These are phyloP conservation scores for Buphagus erythrorhynchus DNA, from an alignment of 2,797 vertebrate genomes.

Conservation along the genomic window DNA sequence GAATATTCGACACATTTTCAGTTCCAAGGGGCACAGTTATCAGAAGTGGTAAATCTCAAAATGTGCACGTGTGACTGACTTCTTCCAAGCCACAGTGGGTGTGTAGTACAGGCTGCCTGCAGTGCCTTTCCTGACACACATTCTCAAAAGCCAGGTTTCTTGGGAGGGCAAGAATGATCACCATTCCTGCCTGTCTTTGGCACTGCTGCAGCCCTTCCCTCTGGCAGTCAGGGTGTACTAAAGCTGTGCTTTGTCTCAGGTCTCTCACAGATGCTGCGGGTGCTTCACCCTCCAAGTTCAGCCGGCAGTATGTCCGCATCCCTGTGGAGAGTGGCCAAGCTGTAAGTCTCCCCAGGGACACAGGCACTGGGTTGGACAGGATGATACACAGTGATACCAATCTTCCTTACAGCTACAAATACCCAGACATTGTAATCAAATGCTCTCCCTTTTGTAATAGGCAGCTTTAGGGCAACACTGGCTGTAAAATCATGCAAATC, in stretches of 20 bases:
- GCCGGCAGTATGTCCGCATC: conserved; percentile 52
- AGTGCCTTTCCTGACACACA: not conserved
- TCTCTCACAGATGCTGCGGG: conserved; percentile 47
- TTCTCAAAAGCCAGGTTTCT: not conserved
- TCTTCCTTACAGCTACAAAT: not conserved
- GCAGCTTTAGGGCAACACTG: not conserved
- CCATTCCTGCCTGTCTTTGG: not conserved
- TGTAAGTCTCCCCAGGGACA: conserved; percentile 36
- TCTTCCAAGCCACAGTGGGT: not conserved
- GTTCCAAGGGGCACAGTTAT: not conserved
- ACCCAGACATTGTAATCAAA: not conserved
- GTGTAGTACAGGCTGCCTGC: not conserved
- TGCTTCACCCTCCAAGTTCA: conserved; percentile 63
- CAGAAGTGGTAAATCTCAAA: not conserved
- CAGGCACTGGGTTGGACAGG: not conserved
- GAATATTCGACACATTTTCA: not conserved
- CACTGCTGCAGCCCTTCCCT: not conserved
- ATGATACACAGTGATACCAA: not conserved
- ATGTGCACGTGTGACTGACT: rapidly evolving
- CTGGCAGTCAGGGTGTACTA: not conserved
- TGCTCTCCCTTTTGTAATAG: not conserved
- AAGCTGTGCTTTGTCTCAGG: conserved; percentile 31
- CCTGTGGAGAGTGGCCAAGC: conserved; percentile 65
- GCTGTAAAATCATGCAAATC: not conserved
- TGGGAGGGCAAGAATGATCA: not conserved